Evolutionary conservation across 2,888 invertebrate species (phyloP), one percentile per base, ranked within the genome.

Genomic region (Limnephilus marmoratus): DNA sequence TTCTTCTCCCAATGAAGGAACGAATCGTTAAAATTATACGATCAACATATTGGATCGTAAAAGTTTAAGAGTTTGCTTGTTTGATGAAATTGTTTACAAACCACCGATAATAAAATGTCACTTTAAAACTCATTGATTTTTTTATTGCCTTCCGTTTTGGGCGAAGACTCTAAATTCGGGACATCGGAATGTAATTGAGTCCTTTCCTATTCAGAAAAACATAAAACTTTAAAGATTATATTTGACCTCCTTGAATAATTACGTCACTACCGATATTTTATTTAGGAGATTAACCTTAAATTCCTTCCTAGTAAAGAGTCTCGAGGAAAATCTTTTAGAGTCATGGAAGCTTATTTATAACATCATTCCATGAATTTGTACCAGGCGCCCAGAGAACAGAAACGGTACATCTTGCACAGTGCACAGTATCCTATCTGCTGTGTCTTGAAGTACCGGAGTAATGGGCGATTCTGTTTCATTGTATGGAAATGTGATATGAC

Each of bases 401-500:
- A 81, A 49, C 45, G 49, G 41, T 45, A 86, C 45, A 86, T 86
- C 49, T 86, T 45, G 29, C 49, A 86, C 68, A 68, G 68, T n/a
- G 53, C 18, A 53, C 45, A 41, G 85, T 31, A 34, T 83, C 83
- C 37, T 83, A 83, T 34, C 37, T 29, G 41, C 45, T 86, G 49
- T 86, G 86, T 45, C 49, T 45, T 41, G 86, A 45, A 86, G 86
- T 86, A 86, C 45, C 86, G 45, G 53, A 82, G 85, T 90, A 90
- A 90, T 81, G 90, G 85, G 86, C 90, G 89, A 90, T 90, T 90
- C 92, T 92, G 92, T 92, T 92, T 81, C 85, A 92, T 92, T 91
- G 90, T 92, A 92, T 92, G 92, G 92, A 90, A 92, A 92, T 92
- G 85, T 85, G 87, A 92, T 90, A 92, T 86, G 90, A 92, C 92